A percentile compares a stretch with the other conserved stretches of the same genome.
Conservation (phyloP, 2,888 invertebrate species). For the Alitta virens region DNA sequence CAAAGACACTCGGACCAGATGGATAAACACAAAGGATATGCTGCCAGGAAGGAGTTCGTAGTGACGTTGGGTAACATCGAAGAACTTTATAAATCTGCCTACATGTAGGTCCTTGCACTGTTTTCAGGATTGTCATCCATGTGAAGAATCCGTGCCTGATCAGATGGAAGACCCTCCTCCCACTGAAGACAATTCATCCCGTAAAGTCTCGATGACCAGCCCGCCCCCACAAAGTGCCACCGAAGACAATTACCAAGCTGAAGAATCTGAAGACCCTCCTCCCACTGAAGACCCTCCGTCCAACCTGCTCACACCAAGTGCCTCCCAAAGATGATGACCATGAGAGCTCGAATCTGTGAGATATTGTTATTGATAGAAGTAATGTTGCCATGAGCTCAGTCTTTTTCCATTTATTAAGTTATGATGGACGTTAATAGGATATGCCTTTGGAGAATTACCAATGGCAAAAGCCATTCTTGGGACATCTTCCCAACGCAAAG, state of each 20-base stretch:
- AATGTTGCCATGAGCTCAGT: constrained; percentile 80
- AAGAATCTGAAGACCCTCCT: too few relatives aligned
- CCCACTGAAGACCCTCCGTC: too few relatives aligned
- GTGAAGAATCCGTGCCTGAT: background rate
- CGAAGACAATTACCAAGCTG: too few relatives aligned
- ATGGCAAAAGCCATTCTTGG: too few relatives aligned
- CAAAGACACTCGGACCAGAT: background rate
- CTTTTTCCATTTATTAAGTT: too few relatives aligned
- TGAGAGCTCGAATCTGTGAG: constrained; percentile 56
- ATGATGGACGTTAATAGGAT: too few relatives aligned
- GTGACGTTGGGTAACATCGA: constrained; percentile 5
- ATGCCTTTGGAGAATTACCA: too few relatives aligned
- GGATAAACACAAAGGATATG: background rate
- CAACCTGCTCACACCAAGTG: too few relatives aligned
- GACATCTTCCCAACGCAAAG: too few relatives aligned
- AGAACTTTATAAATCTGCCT: background rate
- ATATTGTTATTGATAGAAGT: constrained; percentile 78
- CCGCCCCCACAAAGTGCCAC: background rate
- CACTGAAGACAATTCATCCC: background rate
- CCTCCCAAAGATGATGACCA: too few relatives aligned
- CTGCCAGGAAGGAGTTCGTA: background rate
- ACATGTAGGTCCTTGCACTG: background rate
- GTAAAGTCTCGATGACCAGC: background rate
- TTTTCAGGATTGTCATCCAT: background rate
- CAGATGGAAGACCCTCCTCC: background rate